Evolutionary conservation across 1,140 invertebrate genomes (phyloP), one percentile per base, ranked within the genome.

Genomic region (Dinoponera quadriceps): DNA sequence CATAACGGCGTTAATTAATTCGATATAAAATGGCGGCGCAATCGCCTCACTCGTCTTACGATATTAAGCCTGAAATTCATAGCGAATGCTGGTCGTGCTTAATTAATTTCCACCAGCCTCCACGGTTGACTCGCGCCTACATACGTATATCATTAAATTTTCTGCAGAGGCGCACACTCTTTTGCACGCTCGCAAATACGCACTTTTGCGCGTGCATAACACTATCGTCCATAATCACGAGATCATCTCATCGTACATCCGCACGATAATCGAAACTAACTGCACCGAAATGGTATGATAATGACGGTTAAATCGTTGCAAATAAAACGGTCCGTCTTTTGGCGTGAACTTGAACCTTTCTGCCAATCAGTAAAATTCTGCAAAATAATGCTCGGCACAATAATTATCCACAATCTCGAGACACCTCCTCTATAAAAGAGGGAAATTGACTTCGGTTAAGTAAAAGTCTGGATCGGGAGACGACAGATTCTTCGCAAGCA

Each of bases 11-110:
- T 82, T 65, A 65, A 82, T 84, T 84, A 84, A 84, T 65, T 65
- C 49, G 77, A 72, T 62, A 72, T 84, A 84, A 84, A 84, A 82
- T 33, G 22, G 38, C 65, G 48, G 22, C 16, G 77, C 27, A 71
- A 84, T 84, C 57, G 55, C 22, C 33, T 60, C 18, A 20, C 75
- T 38, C 55, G 73, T 83, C 72, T 77, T 75, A 48, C 20, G 62
- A 48, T 68, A 83, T 80, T 82, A 84, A 84, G 18, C 38, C 33
- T 82, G 59, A 72, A 73, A 84, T 84, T 82, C 60, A 82, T 59
- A 51, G 59, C 25, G 51, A 63, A 82, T 54, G n/a, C 63, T 55
- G 74, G 25, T 27, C 62, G n/a, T n/a, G 66, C 25, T 82, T 66
- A 84, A 84, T 84, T 84, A 84, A 84, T 84, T 80, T 55, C 20